Percentiles rank a stretch among this genome's conserved stretches.
These are phyloP conservation scores for Lomographa bimaculata DNA, from an alignment of 2,888 invertebrate species.

Conservation along the genomic window DNA sequence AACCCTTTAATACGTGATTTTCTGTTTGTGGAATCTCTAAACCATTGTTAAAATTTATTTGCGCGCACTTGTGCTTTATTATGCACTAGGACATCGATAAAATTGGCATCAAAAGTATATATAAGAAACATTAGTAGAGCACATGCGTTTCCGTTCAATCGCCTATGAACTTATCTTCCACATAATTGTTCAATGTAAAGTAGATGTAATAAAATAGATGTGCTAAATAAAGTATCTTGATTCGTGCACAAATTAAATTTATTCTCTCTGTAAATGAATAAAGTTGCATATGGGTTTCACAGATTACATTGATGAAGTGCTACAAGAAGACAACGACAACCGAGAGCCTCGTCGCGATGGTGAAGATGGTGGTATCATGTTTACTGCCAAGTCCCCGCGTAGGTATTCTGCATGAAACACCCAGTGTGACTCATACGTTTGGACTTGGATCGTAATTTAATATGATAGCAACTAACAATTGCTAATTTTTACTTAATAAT, in stretches of 20 bases:
- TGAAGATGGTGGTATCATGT: conserved; percentile 94
- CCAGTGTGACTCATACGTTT: conserved; percentile 54
- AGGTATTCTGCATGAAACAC: conserved; percentile 84
- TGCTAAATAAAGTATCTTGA: conserved; percentile 19
- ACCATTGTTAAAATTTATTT: conserved; percentile 50
- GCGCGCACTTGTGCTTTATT: conserved; percentile 58
- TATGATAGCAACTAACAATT: neutral
- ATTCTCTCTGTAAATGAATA: conserved; percentile 22
- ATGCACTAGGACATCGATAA: conserved; percentile 40
- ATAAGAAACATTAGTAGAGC: conserved; percentile 20
- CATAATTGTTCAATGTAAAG: conserved; percentile 24
- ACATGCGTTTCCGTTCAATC: conserved; percentile 27
- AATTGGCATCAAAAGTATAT: conserved; percentile 26
- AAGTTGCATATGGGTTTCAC: conserved; percentile 40
- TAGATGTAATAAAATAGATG: conserved; percentile 14
- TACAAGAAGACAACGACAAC: conserved; percentile 85
- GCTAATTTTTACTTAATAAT: too few species aligned
- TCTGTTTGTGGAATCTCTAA: too few species aligned
- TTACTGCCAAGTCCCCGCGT: conserved; percentile 95
- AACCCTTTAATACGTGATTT: too few species aligned
- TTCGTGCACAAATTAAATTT: conserved; percentile 23
- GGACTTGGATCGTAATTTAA: conserved; percentile 58
- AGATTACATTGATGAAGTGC: conserved; percentile 94
- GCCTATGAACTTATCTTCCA: conserved; percentile 26
- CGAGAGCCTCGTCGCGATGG: conserved; percentile 81